These are phyloP conservation scores for Chromoteleia sp. DNA, from an alignment of 2,888 invertebrate genomes.

Conservation along the genomic window DNA sequence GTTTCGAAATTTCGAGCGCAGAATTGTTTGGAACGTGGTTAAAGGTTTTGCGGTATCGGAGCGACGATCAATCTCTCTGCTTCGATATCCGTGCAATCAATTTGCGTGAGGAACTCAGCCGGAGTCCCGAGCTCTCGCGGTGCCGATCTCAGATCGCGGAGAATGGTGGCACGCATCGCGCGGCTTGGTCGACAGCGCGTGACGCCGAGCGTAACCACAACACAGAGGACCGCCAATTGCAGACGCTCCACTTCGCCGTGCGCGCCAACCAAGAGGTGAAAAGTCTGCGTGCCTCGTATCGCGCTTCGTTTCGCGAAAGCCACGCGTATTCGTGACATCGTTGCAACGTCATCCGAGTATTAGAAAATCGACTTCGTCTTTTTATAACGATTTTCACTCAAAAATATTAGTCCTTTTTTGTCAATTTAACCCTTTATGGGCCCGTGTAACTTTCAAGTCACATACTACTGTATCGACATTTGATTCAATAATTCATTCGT, in stretches of 20 bases:
- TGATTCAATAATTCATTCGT: too few species aligned
- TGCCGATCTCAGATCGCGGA: conserved; percentile 51
- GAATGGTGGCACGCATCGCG: conserved; percentile 72
- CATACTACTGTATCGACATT: too few species aligned
- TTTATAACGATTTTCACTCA: too few species aligned
- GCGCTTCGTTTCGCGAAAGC: conserved; percentile 69
- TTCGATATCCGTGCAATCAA: conserved; percentile 75
- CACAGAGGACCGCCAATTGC: conserved; percentile 79
- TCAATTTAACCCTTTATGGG: too few species aligned
- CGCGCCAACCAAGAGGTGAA: conserved; percentile 67
- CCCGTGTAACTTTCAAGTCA: too few species aligned
- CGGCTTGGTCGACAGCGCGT: conserved; percentile 79
- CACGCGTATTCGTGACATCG: conserved; percentile 72
- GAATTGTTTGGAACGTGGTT: conserved; percentile 23
- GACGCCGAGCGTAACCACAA: conserved; percentile 79
- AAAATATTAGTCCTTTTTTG: too few species aligned
- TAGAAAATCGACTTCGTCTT: conserved; percentile 34
- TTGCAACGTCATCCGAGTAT: conserved; percentile 64
- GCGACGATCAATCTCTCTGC: conserved; percentile 56
- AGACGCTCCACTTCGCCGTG: conserved; percentile 75
- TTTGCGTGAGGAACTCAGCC: conserved; percentile 73
- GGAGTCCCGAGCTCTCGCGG: conserved; percentile 46
- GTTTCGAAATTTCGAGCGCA: conserved; percentile 27
- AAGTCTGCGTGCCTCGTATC: conserved; percentile 73
- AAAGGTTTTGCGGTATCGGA: conserved; percentile 55